Evolutionary conservation across 2,888 invertebrate species (phyloP), one percentile per base, ranked within the genome.

Genomic region (Flabesymbios commensalis): DNA sequence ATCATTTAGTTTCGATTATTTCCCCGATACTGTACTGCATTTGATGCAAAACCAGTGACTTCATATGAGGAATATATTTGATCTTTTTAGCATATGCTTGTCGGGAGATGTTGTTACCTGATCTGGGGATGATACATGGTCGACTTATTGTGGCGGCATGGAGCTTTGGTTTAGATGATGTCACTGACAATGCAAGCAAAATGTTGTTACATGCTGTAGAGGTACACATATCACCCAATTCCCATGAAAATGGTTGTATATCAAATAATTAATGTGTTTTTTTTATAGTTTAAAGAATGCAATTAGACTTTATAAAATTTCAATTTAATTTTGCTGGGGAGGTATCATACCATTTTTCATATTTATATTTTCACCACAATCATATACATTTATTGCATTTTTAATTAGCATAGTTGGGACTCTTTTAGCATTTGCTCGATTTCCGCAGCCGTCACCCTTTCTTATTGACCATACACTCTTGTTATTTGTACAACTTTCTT

Each of bases 121-220:
- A 94, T 79, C 87, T 89, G 66, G 90, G 90, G 0, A 88, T 94
- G 75, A 88, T 94, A 3, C 87, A 91, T 65, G 92, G 93, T 0
- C 86, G 93, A 62, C 88, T 94, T 72, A 88, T 93, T 82, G 86
- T 94, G 10, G 89, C 90, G 3, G 93, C 93, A 4, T 94, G 94
- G 94, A 93, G 94, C 75, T 87, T 88, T 52, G 93, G 92, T 0
- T 86, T 95, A 43, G 90, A 92, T 70, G 77, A 77, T 54, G 91
- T 92, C 5, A 91, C 91, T 2, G 91, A 93, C 65, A 88, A 87
- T 66, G 91, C 92, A 3, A 90, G 92, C 0, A 90, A 91, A 65
- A 85, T 92, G n/a, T 87, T 94, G 52, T 89, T 92, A 41, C 88
- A 89, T 47, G 91, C 93, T 1, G 90, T 92, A 1, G 89, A 90